Evolutionary conservation across 1,140 invertebrate species (phyloP), one percentile per base, ranked within the genome.

Genomic region (Drosophila serrata): DNA sequence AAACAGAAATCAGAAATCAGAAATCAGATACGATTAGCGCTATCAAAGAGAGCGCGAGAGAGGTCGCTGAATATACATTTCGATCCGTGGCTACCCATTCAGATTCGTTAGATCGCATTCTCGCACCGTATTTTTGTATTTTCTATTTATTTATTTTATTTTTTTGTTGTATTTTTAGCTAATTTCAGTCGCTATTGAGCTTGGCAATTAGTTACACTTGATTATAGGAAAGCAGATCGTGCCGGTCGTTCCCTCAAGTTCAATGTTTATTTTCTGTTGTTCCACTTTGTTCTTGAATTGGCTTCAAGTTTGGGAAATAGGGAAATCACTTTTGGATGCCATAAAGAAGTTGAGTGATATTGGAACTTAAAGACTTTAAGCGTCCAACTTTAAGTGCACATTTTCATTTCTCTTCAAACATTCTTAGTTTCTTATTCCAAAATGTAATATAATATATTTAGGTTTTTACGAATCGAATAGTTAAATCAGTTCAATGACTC

Each of bases 151-250:
- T 62, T 24, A 24, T 24, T 24, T 24, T 24, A 2, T 24, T 77
- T 53, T 35, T 19, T 17, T 79, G 72, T 56, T 62, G 60, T 85
- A 81, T 75, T 81, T 81, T 81, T 81, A 67, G 74, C 60, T 64
- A 75, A 75, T 56, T 72, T 82, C 45, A 77, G 64, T 84, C 55
- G 64, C 61, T 90, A 75, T 88, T 90, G 80, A 88, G 82, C 60
- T 80, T 77, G 42, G 64, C 73, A 88, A 88, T 88, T 88, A 84
- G 84, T 80, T 84, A 70, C 76, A 79, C 76, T 79, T 64, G 53
- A 78, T 79, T 72, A 78, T 72, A 53, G 42, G 51, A 77, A 53
- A 78, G 45, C 49, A 56, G 72, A 62, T 35, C 42, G 55, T 29
- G 37, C 29, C 59, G 27, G 48, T 42, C 84, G 82, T 48, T 63